Base-by-base conservation (phyloP, 2,888 invertebrate species). In the Eupithecia pulchellata region DNA sequence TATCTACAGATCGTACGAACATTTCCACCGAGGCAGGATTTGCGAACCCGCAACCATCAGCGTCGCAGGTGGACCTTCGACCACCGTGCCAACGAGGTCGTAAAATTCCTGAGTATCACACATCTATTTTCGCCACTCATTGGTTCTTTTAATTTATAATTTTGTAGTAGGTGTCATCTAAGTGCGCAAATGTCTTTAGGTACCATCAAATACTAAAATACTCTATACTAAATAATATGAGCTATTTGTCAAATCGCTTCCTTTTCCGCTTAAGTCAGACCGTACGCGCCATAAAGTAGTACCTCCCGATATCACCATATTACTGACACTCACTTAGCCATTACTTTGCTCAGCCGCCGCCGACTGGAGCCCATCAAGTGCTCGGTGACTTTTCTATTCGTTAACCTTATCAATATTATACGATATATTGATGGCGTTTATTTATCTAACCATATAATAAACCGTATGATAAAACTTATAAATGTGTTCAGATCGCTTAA, bases 301-400 rank as follows among this genome's bases (percentile, higher is more conserved):
- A 55, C 14, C 5, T 55, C 2, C 72, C 62, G 75, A 71, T 85
- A 85, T 86, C 83, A 80, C 81, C 80, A 77, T 80, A 81, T 80
- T 78, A 78, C 76, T 75, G 84, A 83, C 83, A 81, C 78, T 80
- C 78, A 79, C 80, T 77, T 77, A 78, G 76, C 82, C 80, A 84
- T 85, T 84, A 84, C 75, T 55, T 68, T 66, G 64, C 58, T 62
- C 42, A 64, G 64, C 11, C 73, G 85, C 82, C 82, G 83, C 69
- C 72, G 80, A 82, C 88, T 83, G 78, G 34, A 64, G 14, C 47
- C 39, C 60, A 60, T 63, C 52, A 42, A 20, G 32, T 14, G n/a
- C 25, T 60, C 58, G 42, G 20, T 42, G 57, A 60, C 69, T 60
- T n/a, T 63, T 64, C 68, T 30, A 69, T 68, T 63, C 57, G 55